Conservation (phyloP, 2,113 vertebrate species). For the Hyaena hyaena region DNA sequence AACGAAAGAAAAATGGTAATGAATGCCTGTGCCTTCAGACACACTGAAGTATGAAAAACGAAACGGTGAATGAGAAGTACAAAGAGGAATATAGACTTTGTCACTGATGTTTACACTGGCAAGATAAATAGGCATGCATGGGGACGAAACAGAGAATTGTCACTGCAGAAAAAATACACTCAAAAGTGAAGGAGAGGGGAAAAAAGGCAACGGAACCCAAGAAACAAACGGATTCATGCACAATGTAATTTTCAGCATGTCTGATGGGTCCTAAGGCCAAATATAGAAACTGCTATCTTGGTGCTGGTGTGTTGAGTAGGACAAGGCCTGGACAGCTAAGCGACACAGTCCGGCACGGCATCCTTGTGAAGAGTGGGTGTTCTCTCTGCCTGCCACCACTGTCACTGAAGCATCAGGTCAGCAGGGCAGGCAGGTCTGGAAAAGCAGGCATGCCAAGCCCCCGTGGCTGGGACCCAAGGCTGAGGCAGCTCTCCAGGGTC, state of each 20-base stretch:
- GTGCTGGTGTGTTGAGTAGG: not conserved
- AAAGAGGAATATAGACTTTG: conserved; percentile 71
- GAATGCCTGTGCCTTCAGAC: conserved; percentile 61
- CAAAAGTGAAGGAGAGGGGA: conserved; percentile 7
- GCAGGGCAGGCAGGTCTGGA: not conserved
- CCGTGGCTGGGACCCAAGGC: accelerated
- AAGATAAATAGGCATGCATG: conserved; percentile 69
- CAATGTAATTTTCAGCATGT: conserved; percentile 39
- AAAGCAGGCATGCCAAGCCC: not conserved
- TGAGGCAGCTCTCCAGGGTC: not conserved
- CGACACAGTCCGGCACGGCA: accelerated
- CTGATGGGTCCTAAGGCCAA: conserved; percentile 41
- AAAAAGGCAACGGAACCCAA: conserved; percentile 53
- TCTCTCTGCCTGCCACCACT: not conserved
- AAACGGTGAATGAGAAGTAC: conserved; percentile 70
- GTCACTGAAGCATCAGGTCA: not conserved
- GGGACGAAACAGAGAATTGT: conserved; percentile 69
- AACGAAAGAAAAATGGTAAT: conserved; percentile 69
- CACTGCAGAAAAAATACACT: conserved; percentile 60
- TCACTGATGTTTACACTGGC: conserved; percentile 48
- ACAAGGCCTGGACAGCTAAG: not conserved
- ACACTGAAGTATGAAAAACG: conserved; percentile 66
- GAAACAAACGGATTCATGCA: conserved; percentile 60
- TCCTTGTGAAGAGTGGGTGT: accelerated
- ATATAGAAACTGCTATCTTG: not conserved